Evolutionary conservation across 1,140 invertebrate genomes (phyloP), one percentile per base, ranked within the genome.

Genomic region (Amyelois transitella): DNA sequence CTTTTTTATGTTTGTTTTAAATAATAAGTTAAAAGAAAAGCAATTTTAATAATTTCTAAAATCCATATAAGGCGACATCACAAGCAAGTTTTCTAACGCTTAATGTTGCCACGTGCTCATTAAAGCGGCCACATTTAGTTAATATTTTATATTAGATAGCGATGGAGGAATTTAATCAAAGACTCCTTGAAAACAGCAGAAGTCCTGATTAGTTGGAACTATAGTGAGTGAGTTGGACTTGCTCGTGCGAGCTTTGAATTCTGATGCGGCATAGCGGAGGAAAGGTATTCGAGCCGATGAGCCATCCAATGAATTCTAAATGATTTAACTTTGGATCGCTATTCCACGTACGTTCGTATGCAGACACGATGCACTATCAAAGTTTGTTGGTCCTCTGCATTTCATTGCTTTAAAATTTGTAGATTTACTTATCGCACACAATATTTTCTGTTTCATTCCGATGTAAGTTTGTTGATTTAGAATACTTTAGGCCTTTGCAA

Each of bases 201-300:
- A 62, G 48, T 62, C 53, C 54, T 58, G 56, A 66, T 64, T 68
- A 61, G 58, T 61, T 62, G 14, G 45, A 59, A 47, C 47, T 44
- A 14, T n/a, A n/a, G n/a, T n/a, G n/a, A n/a, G 56, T 55, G 32
- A 38, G 32, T 64, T 51, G 53, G 53, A 47, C 25, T 24, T 14
- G 18, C 12, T 8, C 12, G 56, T 32, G 56, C 64, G 64, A 62
- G 64, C 18, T 10, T 20, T 25, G 62, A 64, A 64, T 64, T 24
- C 32, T 50, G 44, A 64, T 56, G 20, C 53, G 19, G 14, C 43
- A 44, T 6, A 44, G 6, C 43, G 19, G 12, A 45, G 19, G 18
- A 1, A 45, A 45, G 43, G 43, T 14, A 45, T 38, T 38, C 32
- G 32, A 12, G 19, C 43, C 19, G 43, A n/a, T 18, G 19, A 8